Evolutionary conservation across 1,140 invertebrate genomes (phyloP).

Genomic region (Mesaphorura yosii): DNA sequence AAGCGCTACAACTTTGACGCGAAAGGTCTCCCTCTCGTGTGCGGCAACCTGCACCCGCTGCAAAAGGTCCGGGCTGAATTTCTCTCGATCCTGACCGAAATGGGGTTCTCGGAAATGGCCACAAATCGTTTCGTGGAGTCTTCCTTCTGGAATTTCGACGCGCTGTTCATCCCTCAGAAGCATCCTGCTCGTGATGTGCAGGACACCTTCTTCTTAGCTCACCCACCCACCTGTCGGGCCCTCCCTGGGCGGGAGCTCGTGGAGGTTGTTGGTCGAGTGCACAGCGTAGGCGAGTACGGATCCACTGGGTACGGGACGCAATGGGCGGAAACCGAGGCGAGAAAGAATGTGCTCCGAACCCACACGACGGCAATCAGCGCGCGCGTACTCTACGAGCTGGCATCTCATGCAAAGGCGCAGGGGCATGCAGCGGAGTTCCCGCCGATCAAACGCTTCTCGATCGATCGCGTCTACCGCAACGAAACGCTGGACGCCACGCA

Average conservation of each 20-base stretch:
- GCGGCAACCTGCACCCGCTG: slow-evolving; percentile 87
- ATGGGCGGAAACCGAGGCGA: slow-evolving; percentile 90
- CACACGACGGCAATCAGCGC: slow-evolving; percentile 97
- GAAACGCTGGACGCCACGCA: slow-evolving; percentile 98
- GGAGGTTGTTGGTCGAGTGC: slow-evolving; percentile 77
- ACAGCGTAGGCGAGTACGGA: slow-evolving; percentile 84
- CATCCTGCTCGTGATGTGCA: slow-evolving; percentile 98
- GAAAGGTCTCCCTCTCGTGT: slow-evolving; percentile 56
- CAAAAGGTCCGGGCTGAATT: slow-evolving; percentile 86
- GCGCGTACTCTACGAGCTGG: slow-evolving; percentile 86
- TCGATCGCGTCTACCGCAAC: slow-evolving; percentile 96
- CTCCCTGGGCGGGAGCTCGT: slow-evolving; percentile 83
- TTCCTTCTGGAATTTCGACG: slow-evolving; percentile 99
- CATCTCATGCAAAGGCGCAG: slow-evolving; percentile 33
- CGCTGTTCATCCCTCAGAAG: slow-evolving; percentile 95
- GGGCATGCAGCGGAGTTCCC: slow-evolving; percentile 54
- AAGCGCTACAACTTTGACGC: slow-evolving; percentile 98
- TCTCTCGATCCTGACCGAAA: slow-evolving; percentile 93
- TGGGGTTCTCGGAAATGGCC: slow-evolving; percentile 98
- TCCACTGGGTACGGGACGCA: slow-evolving; percentile 67
- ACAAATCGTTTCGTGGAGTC: slow-evolving; percentile 96
- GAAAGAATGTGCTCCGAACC: slow-evolving; percentile 91
- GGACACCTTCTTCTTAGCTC: slow-evolving; percentile 94
- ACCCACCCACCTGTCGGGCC: slow-evolving; percentile 56
- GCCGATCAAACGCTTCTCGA: slow-evolving; percentile 93